These are phyloP conservation scores for Anodontia alba DNA, from an alignment of 2,888 invertebrate genomes.

Conservation along the genomic window DNA sequence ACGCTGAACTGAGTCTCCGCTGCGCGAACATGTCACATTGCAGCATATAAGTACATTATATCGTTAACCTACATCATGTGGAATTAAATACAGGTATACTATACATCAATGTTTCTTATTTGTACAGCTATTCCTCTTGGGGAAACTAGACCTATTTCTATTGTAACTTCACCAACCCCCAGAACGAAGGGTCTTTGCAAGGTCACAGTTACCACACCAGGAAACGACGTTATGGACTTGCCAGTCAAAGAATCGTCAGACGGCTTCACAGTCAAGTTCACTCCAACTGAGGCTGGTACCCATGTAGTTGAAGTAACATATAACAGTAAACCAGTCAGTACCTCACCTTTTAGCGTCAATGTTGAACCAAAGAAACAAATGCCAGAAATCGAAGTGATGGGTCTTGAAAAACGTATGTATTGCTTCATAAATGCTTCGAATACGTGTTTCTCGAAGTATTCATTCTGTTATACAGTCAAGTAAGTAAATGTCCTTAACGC, in stretches of 20 bases:
- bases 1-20: too few species aligned
- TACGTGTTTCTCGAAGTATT: too few species aligned
- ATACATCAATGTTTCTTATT: too few species aligned
- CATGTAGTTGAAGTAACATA: conserved; percentile 83
- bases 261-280: conserved; percentile 86
- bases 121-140: conserved; percentile 81
- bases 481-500: too few species aligned
- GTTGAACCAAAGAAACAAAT: conserved; percentile 32
- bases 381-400: conserved; percentile 43
- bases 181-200: conserved; percentile 57
- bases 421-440: too few species aligned
- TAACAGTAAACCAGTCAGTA: conserved; percentile 80
- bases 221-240: conserved; percentile 88
- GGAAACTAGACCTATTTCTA: conserved; percentile 84
- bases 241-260: conserved; percentile 91
- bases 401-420: conserved; percentile 60
- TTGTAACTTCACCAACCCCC: conserved; percentile 82
- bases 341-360: conserved; percentile 79
- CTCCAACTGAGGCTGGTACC: conserved; percentile 81
- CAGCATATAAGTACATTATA: too few species aligned
- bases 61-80: too few species aligned
- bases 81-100: too few species aligned
- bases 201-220: conserved; percentile 78
- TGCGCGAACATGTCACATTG: too few species aligned
- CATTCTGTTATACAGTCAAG: too few species aligned